Base-by-base conservation (phyloP, 2,797 vertebrate genomes). In the Phataginus tricuspis region DNA sequence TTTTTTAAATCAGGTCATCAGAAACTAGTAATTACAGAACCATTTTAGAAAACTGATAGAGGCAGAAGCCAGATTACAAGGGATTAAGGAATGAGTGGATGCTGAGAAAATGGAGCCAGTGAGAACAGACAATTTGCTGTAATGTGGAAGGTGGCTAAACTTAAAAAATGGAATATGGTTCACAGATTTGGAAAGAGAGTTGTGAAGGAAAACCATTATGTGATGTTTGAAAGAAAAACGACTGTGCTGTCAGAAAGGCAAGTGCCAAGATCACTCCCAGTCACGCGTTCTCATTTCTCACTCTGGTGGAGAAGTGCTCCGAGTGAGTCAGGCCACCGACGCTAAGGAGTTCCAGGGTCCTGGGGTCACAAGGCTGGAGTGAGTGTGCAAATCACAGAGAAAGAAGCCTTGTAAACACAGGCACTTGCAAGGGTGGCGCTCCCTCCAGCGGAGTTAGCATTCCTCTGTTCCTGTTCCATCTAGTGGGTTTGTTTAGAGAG, bases 311-410 rank as follows among this genome's bases (percentile, higher is more conserved):
- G 59, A 69, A 91, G 66, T 90, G 13, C 80, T 96, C 7, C 5
- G 88, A 57, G 63, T 74, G 97, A 86, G 74, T 66, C 94, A 95
- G 95, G 86, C 75, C 61, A 31, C 68, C 91, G 84, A 93, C 95
- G 96, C 83, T 92, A 96, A 97, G 96, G 78, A 71, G 94, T 90
- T 95, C 68, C 34, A 92, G 75, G 79, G 57, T 72, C 6, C 37
- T 29, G 31, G 83, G 96, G 89, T 75, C 80, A 42, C 64, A 80
- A 77, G 66, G 85, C 97, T 96, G 96, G 51, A 64, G 94, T 97
- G 72, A 93, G 82, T 78, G 96, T 91, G 66, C 90, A 68, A 68
- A 94, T 92, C 75, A 63, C 61, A 0, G 0, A 55, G 64, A 66
- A 93, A 74, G 86, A 84, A 97, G 86, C 66, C 27, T 4, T 11